Percentiles rank a stretch among this genome's conserved stretches.
phyloP scores from a whole-genome alignment of 2,888 invertebrate genomes.

The Balanococcus diminutus region DNA sequence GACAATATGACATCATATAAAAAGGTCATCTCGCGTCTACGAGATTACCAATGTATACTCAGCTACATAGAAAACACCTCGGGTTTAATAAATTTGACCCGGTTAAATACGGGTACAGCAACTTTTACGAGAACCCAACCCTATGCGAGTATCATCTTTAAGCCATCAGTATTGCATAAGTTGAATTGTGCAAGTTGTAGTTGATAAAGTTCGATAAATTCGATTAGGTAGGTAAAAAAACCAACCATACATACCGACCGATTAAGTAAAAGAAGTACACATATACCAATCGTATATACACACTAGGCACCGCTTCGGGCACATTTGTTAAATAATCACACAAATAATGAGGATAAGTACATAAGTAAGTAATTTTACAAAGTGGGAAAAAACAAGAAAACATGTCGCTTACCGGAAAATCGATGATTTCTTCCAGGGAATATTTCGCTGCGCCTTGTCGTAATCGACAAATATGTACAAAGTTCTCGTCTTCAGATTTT shows the following conservation, averaged over 20 bases:
- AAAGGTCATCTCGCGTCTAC: conserved; percentile 1
- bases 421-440: conserved; percentile 69
- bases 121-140: conserved; percentile 36
- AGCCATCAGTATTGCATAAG: conserved; percentile 44
- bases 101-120: conserved; percentile 13
- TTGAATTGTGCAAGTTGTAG: conserved; percentile 39
- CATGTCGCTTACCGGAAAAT: conserved; percentile 68
- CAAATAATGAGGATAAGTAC: background rate
- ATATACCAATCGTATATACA: background rate
- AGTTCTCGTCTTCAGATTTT: conserved; percentile 69
- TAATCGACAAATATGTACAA: conserved; percentile 71
- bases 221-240: conserved; percentile 1
- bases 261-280: background rate
- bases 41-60: background rate
- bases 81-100: conserved; percentile 38
- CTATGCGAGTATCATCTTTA: conserved; percentile 45
- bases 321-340: conserved; percentile 12
- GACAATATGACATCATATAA: conserved; percentile 33
- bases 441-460: conserved; percentile 71
- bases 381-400: background rate
- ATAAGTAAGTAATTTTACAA: background rate
- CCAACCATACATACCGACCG: background rate
- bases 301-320: background rate
- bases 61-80: conserved; percentile 23
- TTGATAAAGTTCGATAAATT: conserved; percentile 32